These are phyloP conservation scores for Scrobipalpa costella DNA, from an alignment of 2,888 invertebrate species.

Conservation along the genomic window DNA sequence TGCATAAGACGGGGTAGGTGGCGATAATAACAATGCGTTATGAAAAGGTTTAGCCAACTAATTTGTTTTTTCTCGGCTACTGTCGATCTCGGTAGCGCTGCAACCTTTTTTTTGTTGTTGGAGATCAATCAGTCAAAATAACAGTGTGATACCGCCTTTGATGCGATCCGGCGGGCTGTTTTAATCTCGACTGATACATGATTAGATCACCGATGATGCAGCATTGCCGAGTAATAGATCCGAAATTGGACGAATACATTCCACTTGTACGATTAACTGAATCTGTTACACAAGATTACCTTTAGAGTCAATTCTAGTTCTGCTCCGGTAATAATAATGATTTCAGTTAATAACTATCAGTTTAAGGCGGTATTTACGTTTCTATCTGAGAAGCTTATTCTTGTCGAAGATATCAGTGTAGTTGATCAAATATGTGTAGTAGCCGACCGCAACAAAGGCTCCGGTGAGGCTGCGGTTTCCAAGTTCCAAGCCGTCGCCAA, in stretches of 20 bases:
- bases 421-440: conserved; percentile 36
- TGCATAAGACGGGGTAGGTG: conserved; percentile 69
- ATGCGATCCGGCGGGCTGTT: conserved; percentile 77
- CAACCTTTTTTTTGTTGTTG: conserved; percentile 73
- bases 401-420: conserved; percentile 1
- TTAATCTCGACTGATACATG: conserved; percentile 79
- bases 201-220: conserved; percentile 80
- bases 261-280: conserved; percentile 60
- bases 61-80: conserved; percentile 81
- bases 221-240: conserved; percentile 74
- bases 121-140: conserved; percentile 82
- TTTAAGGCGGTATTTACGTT: background rate
- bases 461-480: conserved; percentile 43
- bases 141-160: conserved; percentile 82
- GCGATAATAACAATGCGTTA: conserved; percentile 79
- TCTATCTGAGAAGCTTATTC: background rate
- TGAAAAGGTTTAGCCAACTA: conserved; percentile 81
- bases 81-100: conserved; percentile 80
- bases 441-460: conserved; percentile 49
- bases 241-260: conserved; percentile 67
- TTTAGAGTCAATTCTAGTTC: background rate
- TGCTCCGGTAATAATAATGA: background rate
- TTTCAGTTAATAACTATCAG: background rate
- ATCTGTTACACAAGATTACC: conserved; percentile 20
- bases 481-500: conserved; percentile 39